phyloP scores from a whole-genome alignment of 2,113 vertebrate species.

The Cyanocitta stelleri region DNA sequence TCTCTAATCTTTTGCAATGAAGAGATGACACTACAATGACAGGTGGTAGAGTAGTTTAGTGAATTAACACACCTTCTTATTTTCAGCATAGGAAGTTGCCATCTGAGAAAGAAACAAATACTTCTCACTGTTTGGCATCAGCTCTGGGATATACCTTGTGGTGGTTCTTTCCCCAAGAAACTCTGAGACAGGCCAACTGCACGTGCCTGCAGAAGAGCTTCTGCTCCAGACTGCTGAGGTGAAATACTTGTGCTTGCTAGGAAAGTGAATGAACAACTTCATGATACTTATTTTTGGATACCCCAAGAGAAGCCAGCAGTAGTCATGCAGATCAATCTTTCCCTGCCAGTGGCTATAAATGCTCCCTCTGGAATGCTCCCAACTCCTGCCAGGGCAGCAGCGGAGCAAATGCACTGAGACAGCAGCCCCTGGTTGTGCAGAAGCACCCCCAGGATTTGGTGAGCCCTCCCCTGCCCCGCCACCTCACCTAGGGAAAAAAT shows the following conservation, averaged over 20 bases:
- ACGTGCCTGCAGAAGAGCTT: neutral
- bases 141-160: neutral
- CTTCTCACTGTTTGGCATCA: neutral
- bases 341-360: neutral
- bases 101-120: neutral
- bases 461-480: neutral
- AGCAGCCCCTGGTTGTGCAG: neutral
- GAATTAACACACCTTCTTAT: neutral
- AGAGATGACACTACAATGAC: neutral
- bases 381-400: neutral
- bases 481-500: neutral
- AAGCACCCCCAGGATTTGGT: neutral
- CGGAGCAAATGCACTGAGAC: accelerated
- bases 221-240: neutral
- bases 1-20: neutral
- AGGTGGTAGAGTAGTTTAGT: neutral
- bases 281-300: neutral
- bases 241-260: neutral
- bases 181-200: neutral
- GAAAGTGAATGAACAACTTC: neutral
- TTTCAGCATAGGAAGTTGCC: neutral
- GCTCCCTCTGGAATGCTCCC: neutral
- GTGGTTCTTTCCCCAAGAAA: neutral
- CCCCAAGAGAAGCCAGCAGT: neutral
- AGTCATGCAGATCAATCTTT: neutral